Base-by-base conservation (phyloP, 2,113 vertebrate species). In the Lepus europaeus region DNA sequence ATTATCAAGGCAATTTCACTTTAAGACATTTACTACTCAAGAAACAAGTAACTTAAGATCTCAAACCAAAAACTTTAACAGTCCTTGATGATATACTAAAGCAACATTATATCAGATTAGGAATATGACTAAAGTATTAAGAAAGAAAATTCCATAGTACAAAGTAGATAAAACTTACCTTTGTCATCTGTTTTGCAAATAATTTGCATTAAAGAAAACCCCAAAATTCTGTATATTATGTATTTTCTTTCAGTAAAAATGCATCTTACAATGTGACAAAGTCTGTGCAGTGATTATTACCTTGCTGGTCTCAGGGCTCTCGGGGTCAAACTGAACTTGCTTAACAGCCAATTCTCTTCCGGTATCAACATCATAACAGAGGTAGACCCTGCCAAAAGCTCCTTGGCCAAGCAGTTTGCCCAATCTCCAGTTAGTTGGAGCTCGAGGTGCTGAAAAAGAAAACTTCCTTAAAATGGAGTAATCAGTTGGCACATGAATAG, bases 271-370 rank as follows among this genome's bases (percentile, higher is more conserved):
- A 76, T 61, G 27, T 95, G 66, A 90, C 33, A 86, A 94, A 74
- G n/a, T 16, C 63, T 56, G 81, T 59, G 9, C 6, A 53, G 5
- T 64, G 74, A 74, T 33, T 45, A 98, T 98, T 97, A 99, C 99
- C 99, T 99, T 99, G 98, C 99, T 99, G 78, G 99, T 99, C 97
- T 99, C 99, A 0, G 99, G 99, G 96, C 99, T 99, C 87, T 99
- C 99, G 0, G 99, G 99, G 97, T 99, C 99, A 98, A 99, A 99
- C 95, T 99, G 99, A 95, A 99, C 99, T 98, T 99, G 99, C 95
- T 99, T 99, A 85, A 99, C 99, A 12, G 99, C 99, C 96, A 99
- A 96, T 95, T 99, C 99, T 97, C 99, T 98, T 89, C 99, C 99
- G 0, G 99, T 99, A 93, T 99, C 99, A 0, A 99, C 99, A 72